phyloP scores from a whole-genome alignment of 2,113 vertebrate genomes.

The mouse (Mus musculus) region DNA sequence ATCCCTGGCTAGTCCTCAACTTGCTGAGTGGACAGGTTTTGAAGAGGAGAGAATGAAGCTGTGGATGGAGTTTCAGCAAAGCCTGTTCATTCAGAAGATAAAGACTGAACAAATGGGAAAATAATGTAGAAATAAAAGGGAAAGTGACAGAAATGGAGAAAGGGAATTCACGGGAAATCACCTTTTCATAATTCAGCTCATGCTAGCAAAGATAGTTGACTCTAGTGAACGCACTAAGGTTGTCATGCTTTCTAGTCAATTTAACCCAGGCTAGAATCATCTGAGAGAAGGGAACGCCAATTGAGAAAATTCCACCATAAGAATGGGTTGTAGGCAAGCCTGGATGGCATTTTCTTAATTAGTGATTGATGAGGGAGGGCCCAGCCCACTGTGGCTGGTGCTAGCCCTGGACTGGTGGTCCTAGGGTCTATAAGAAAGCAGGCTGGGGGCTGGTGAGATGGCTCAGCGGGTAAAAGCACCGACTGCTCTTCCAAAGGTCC shows the following conservation, averaged over 20 bases:
- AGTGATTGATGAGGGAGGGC: background rate
- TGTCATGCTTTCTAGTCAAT: background rate
- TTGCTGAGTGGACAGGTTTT: background rate
- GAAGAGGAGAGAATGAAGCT: background rate
- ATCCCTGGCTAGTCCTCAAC: background rate
- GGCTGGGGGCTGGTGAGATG: background rate
- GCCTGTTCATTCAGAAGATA: background rate
- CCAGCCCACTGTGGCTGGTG: background rate
- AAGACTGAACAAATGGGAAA: background rate
- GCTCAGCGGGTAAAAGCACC: too few relatives aligned
- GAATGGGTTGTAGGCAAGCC: background rate
- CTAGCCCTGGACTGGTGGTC: background rate
- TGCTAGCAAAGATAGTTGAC: background rate
- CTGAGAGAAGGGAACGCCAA: background rate
- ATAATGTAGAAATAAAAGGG: background rate
- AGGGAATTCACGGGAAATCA: background rate
- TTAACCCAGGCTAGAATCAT: background rate
- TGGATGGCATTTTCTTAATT: background rate
- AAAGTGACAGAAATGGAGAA: background rate
- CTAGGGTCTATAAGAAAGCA: background rate
- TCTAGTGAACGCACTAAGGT: background rate
- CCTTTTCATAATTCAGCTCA: background rate
- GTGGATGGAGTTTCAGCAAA: constrained; percentile 24
- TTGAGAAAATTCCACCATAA: background rate
- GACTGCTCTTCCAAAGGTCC: too few relatives aligned